A percentile compares a stretch with the other conserved stretches of the same genome.
phyloP scores from a whole-genome alignment of 37 sponge, comb jelly and placozoan genomes.

The Ianthella basta region DNA sequence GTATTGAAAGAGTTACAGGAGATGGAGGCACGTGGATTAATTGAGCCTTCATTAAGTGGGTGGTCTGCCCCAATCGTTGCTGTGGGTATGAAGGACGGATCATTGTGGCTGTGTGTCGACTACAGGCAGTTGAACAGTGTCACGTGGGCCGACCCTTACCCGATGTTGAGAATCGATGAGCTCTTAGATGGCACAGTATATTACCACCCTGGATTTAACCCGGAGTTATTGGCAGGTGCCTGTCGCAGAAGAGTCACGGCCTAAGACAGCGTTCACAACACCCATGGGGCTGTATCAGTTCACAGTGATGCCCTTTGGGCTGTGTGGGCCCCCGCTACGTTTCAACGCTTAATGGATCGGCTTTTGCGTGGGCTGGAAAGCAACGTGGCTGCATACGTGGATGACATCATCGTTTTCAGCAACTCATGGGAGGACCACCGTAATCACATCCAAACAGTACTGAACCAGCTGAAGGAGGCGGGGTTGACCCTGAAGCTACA shows the following conservation, averaged over 20 bases:
- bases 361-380: neutral
- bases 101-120: constrained; percentile 27
- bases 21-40: constrained; percentile 43
- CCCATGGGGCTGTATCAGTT: constrained; percentile 67
- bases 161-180: constrained; percentile 64
- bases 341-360: constrained; percentile 35
- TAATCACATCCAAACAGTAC: constrained; percentile 14
- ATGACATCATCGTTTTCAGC: constrained; percentile 42
- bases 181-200: constrained; percentile 42
- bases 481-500: constrained; percentile 10
- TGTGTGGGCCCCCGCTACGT: constrained; percentile 61
- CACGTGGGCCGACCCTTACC: constrained; percentile 60
- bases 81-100: constrained; percentile 50
- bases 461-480: constrained; percentile 22
- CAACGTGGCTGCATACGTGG: constrained; percentile 31
- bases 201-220: constrained; percentile 59
- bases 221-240: constrained; percentile 73
- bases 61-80: constrained; percentile 57
- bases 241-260: constrained; percentile 21
- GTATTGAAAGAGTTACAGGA: constrained; percentile 33
- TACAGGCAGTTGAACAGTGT: constrained; percentile 59
- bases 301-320: constrained; percentile 63
- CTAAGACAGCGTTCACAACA: constrained; percentile 55
- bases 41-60: constrained; percentile 38
- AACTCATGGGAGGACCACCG: constrained; percentile 50